A percentile compares a stretch with the other conserved stretches of the same genome.
These are phyloP conservation scores for Diarsia brunnea DNA, from an alignment of 2,888 invertebrate species.

Conservation along the genomic window DNA sequence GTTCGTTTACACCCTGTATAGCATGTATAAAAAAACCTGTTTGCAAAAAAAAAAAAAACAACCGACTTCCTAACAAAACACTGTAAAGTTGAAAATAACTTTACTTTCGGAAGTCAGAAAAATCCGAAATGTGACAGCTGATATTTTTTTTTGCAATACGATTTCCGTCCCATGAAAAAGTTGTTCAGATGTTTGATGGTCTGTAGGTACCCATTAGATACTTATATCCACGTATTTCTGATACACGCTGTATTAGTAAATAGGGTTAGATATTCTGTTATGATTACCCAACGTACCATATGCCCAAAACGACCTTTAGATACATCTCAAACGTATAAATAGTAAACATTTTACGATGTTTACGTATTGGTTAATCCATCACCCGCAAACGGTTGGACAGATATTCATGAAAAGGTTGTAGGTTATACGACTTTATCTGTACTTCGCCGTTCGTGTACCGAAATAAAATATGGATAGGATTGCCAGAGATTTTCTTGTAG, in stretches of 20 bases:
- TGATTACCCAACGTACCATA: constrained; percentile 7
- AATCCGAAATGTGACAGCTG: not conserved
- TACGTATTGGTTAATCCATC: constrained; percentile 51
- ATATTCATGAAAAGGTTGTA: constrained; percentile 40
- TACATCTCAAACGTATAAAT: constrained; percentile 4
- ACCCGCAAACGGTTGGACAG: constrained; percentile 18
- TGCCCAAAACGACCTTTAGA: not conserved
- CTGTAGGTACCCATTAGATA: not conserved
- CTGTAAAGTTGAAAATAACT: too few relatives aligned
- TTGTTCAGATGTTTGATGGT: not conserved
- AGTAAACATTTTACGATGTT: constrained; percentile 34
- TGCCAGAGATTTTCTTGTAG: constrained; percentile 24
- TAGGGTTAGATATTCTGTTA: not conserved
- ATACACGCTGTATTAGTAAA: not conserved
- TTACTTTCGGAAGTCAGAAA: too few relatives aligned
- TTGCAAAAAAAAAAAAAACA: too few relatives aligned
- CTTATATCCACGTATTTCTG: not conserved
- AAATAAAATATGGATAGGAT: constrained; percentile 41
- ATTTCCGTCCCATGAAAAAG: not conserved
- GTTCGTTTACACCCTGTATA: too few relatives aligned
- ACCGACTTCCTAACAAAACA: too few relatives aligned
- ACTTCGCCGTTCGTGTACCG: constrained; percentile 9
- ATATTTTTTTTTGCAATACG: not conserved
- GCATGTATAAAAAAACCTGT: too few relatives aligned
- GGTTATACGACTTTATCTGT: constrained; percentile 44